Evolutionary conservation across 2,113 vertebrate genomes (phyloP).

Genomic region (Dasypus novemcinctus): DNA sequence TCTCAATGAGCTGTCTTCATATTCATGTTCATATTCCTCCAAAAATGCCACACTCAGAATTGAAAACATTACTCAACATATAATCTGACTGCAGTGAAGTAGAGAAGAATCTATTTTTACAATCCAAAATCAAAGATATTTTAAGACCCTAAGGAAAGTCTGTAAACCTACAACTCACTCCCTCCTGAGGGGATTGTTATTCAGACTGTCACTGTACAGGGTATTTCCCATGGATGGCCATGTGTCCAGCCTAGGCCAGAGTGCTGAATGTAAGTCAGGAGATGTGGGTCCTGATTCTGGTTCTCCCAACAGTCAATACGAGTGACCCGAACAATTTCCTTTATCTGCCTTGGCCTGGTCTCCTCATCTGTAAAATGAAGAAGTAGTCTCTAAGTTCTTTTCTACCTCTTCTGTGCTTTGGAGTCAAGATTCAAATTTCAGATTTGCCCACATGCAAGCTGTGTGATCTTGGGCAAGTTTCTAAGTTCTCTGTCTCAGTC

Average conservation of each 20-base stretch:
- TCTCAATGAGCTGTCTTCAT: not conserved
- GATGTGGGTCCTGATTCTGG: not conserved
- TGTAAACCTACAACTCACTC: not conserved
- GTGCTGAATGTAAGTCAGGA: not conserved
- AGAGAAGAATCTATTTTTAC: not conserved
- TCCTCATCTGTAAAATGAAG: not conserved
- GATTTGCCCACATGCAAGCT: not conserved
- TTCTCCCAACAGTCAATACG: not conserved
- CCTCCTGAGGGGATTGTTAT: not conserved
- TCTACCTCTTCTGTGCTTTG: not conserved
- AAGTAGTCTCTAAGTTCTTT: not conserved
- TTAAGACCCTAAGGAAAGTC: not conserved
- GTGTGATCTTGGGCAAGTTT: not conserved
- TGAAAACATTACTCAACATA: not conserved
- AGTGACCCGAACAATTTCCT: not conserved
- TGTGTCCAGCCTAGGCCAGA: too few relatives aligned
- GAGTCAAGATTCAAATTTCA: not conserved
- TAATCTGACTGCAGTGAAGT: not conserved
- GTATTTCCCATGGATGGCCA: not conserved
- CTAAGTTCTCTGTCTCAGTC: not conserved
- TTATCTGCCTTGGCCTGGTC: not conserved
- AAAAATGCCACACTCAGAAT: not conserved
- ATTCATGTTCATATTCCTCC: not conserved
- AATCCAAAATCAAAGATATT: not conserved
- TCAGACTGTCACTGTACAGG: not conserved